phyloP scores from a whole-genome alignment of 2,113 vertebrate genomes.

The Erpornis zantholeuca region DNA sequence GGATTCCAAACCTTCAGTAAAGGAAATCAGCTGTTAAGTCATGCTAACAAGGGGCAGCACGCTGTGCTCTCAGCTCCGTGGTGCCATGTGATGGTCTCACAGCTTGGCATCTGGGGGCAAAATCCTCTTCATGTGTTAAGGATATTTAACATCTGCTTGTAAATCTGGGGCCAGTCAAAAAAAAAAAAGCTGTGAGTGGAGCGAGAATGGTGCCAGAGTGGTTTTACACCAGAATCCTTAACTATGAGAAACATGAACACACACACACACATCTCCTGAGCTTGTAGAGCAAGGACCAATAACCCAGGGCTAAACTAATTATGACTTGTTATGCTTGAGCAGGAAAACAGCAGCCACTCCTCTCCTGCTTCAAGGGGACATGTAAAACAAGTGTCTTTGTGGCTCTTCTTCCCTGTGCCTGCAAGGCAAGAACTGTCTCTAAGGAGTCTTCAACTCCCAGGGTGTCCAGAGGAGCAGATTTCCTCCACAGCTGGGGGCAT shows the following conservation, averaged over 20 bases:
- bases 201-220: not conserved
- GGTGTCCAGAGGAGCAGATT: not conserved
- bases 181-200: not conserved
- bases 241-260: not conserved
- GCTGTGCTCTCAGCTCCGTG: not conserved
- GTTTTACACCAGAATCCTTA: not conserved
- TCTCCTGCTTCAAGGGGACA: not conserved
- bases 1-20: not conserved
- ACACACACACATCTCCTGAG: not conserved
- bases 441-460: not conserved
- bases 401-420: not conserved
- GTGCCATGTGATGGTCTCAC: not conserved
- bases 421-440: not conserved
- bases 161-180: not conserved
- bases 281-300: not conserved
- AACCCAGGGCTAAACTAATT: slow-evolving; percentile 33
- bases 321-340: not conserved
- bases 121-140: not conserved
- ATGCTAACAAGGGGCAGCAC: slow-evolving; percentile 12
- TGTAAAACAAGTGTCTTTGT: not conserved
- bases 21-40: slow-evolving; percentile 27
- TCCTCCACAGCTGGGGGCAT: not conserved
- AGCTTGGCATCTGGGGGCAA: slow-evolving; percentile 29
- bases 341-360: not conserved
- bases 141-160: slow-evolving; percentile 15